These are phyloP conservation scores for Etheostoma perlongum DNA, from an alignment of 2,797 vertebrate species.

Conservation along the genomic window DNA sequence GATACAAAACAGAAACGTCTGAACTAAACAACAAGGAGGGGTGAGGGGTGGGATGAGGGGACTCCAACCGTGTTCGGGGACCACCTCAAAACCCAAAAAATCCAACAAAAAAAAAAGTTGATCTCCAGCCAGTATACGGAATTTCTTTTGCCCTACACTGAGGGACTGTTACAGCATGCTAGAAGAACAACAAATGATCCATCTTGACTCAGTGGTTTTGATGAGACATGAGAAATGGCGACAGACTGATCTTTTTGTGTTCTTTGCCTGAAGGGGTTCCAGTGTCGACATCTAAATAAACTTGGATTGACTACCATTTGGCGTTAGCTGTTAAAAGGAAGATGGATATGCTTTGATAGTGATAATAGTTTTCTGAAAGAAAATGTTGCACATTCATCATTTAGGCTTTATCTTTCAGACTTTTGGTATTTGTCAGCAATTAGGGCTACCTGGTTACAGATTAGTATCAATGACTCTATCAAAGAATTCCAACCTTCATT, in stretches of 20 bases:
- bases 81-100: slow-evolving; percentile 54
- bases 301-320: slow-evolving; percentile 23
- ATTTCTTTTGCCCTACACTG: slow-evolving; percentile 36
- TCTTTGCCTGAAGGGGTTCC: slow-evolving; percentile 44
- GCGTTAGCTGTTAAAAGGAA: slow-evolving; percentile 28
- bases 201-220: slow-evolving; percentile 40
- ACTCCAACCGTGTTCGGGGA: slow-evolving; percentile 41
- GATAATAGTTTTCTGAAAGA: slow-evolving; percentile 41
- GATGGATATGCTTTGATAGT: slow-evolving; percentile 45
- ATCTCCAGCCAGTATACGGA: slow-evolving; percentile 34
- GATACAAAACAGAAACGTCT: slow-evolving; percentile 81
- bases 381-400: slow-evolving; percentile 42
- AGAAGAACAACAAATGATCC: slow-evolving; percentile 44
- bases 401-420: slow-evolving; percentile 31
- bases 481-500: not conserved
- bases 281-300: slow-evolving; percentile 32
- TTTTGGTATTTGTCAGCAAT: slow-evolving; percentile 38
- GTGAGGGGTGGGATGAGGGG: slow-evolving; percentile 10
- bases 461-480: slow-evolving; percentile 24
- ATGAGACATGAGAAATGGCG: slow-evolving; percentile 53
- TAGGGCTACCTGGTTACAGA: slow-evolving; percentile 35
- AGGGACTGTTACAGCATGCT: slow-evolving; percentile 42
- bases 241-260: slow-evolving; percentile 31
- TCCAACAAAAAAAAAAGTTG: slow-evolving; percentile 33
- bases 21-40: slow-evolving; percentile 66